Conservation (phyloP, 2,113 vertebrate species). For the Macrotis lagotis region DNA sequence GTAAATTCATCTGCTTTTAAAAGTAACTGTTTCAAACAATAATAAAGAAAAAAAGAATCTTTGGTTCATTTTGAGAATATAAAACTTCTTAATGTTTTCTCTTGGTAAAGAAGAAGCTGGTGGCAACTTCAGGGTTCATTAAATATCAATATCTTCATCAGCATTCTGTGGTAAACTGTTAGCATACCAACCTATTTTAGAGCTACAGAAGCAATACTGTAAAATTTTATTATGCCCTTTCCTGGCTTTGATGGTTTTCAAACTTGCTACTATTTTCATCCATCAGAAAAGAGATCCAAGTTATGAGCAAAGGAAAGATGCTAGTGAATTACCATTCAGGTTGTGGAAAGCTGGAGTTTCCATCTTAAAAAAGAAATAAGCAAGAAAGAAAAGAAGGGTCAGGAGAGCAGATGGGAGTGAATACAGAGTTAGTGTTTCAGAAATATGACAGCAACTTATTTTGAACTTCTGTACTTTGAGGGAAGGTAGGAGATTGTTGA, state of each 20-base stretch:
- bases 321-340: neutral
- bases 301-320: neutral
- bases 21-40: constrained; percentile 13
- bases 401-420: neutral
- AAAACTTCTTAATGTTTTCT: neutral
- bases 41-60: constrained; percentile 34
- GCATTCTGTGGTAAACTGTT: neutral
- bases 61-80: constrained; percentile 35
- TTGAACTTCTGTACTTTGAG: constrained; percentile 1
- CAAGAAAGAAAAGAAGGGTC: neutral
- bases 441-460: constrained; percentile 10
- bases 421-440: neutral
- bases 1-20: constrained; percentile 48
- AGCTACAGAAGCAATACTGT: neutral
- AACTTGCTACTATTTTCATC: constrained; percentile 6
- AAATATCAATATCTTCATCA: constrained; percentile 23
- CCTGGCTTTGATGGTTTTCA: constrained; percentile 15
- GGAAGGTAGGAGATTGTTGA: neutral
- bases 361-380: neutral
- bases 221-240: constrained; percentile 13
- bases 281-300: neutral
- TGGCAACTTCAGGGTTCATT: neutral
- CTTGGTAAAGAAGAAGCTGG: neutral
- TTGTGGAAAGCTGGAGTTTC: neutral
- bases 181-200: neutral